phyloP scores from a whole-genome alignment of 2,888 invertebrate species.

The Chymomyza amoena region DNA sequence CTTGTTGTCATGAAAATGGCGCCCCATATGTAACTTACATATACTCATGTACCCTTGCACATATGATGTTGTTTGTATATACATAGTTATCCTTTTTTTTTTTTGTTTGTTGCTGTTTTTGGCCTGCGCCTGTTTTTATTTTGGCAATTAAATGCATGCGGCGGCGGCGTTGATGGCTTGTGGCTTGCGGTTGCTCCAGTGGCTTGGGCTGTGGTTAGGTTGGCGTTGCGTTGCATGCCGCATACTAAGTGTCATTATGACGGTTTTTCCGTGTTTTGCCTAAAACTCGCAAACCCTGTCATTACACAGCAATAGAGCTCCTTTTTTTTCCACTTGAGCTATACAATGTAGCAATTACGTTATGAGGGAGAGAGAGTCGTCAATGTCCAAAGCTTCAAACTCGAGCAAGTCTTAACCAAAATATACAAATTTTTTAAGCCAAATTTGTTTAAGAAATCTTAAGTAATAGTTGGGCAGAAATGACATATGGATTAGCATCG shows the following conservation, averaged over 20 bases:
- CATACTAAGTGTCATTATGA: conserved; percentile 77
- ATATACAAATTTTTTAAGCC: no score
- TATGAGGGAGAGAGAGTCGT: neutral
- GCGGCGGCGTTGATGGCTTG: conserved; percentile 59
- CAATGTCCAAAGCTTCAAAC: neutral
- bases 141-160: conserved; percentile 77
- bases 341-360: conserved; percentile 69
- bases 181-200: conserved; percentile 65
- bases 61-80: conserved; percentile 28
- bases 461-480: no score
- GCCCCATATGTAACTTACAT: conserved; percentile 41
- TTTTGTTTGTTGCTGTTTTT: conserved; percentile 16
- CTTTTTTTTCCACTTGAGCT: neutral
- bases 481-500: no score
- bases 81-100: conserved; percentile 38
- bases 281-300: conserved; percentile 44
- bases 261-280: conserved; percentile 46
- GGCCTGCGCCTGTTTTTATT: conserved; percentile 61
- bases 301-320: conserved; percentile 50
- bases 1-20: conserved; percentile 44
- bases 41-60: conserved; percentile 56
- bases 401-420: no score
- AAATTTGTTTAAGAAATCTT: no score
- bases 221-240: conserved; percentile 70
- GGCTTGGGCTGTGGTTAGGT: conserved; percentile 32